These are phyloP conservation scores for Caenorhabditis panamensis DNA, from an alignment of 2,888 invertebrate species.

Conservation along the genomic window DNA sequence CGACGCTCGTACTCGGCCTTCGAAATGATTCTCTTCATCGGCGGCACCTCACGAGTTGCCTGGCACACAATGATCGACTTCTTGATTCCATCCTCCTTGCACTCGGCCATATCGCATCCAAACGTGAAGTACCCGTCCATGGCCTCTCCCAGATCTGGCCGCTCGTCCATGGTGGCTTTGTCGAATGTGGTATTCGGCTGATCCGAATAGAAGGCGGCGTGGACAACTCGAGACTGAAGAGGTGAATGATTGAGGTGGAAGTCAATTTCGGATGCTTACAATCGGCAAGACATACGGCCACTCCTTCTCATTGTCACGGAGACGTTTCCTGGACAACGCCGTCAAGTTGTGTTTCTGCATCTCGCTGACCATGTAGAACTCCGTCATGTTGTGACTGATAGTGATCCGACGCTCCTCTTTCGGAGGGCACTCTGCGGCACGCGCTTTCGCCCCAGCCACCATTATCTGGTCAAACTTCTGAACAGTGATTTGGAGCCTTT, in stretches of 20 bases:
- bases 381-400: not conserved
- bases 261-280: not conserved
- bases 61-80: conserved; percentile 3
- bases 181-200: not conserved
- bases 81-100: not conserved
- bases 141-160: not conserved
- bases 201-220: not conserved
- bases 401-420: not conserved
- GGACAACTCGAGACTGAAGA: not conserved
- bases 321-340: not conserved
- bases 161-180: not conserved
- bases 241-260: not conserved
- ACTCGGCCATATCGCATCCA: conserved; percentile 4
- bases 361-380: conserved; percentile 2
- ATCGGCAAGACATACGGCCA: not conserved
- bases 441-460: not conserved
- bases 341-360: conserved; percentile 2
- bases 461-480: not conserved
- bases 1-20: conserved; percentile 9
- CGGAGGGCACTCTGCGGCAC: not conserved
- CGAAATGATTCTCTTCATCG: conserved; percentile 2
- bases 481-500: not conserved
- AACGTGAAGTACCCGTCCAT: conserved; percentile 2
- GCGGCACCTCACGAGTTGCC: not conserved
- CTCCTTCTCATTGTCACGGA: not conserved